These are phyloP conservation scores for Stenopsyche tienmushanensis DNA, from an alignment of 1,140 invertebrate species.

Conservation along the genomic window DNA sequence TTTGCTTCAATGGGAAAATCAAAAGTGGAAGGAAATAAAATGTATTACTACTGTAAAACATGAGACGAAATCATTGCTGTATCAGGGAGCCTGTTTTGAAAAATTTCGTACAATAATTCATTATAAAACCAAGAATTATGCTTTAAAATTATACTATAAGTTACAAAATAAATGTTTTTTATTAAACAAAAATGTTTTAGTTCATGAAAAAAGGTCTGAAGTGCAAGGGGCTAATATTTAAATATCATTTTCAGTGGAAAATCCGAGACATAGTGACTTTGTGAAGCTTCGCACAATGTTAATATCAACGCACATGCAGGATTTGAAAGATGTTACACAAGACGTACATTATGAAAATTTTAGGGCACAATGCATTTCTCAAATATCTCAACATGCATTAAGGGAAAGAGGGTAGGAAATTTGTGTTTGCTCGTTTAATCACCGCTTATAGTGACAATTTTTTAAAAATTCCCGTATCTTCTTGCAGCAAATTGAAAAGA, in stretches of 20 bases:
- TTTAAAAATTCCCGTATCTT: slow-evolving; percentile 1
- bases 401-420: slow-evolving; percentile 74
- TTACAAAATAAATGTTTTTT: not conserved
- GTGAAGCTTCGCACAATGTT: slow-evolving; percentile 94
- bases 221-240: too few relatives aligned
- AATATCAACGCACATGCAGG: slow-evolving; percentile 94
- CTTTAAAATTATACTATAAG: too few relatives aligned
- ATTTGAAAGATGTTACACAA: slow-evolving; percentile 91
- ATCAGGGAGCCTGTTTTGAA: too few relatives aligned
- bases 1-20: too few relatives aligned
- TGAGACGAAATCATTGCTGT: too few relatives aligned
- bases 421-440: too few relatives aligned
- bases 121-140: too few relatives aligned
- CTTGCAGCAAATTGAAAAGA: slow-evolving; percentile 77
- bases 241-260: slow-evolving; percentile 75
- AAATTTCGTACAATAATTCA: too few relatives aligned
- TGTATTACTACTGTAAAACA: too few relatives aligned
- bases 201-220: too few relatives aligned
- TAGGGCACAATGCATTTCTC: slow-evolving; percentile 85
- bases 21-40: too few relatives aligned
- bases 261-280: slow-evolving; percentile 97
- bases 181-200: too few relatives aligned
- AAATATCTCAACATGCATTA: slow-evolving; percentile 83
- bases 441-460: not conserved
- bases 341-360: slow-evolving; percentile 97